Evolutionary conservation across 2,113 vertebrate species (phyloP).

Genomic region (Misgurnus mizolepis): DNA sequence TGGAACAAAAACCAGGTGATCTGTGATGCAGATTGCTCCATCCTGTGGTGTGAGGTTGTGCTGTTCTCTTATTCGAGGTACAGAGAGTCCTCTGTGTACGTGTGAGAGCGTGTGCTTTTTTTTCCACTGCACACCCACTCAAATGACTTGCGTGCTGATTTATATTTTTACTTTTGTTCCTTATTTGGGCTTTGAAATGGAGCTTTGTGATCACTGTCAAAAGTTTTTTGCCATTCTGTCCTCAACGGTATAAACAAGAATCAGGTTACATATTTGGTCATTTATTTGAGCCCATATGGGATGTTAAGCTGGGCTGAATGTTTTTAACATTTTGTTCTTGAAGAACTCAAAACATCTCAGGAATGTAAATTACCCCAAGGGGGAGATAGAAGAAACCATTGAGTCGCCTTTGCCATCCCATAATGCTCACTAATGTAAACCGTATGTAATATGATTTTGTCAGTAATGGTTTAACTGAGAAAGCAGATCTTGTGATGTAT

Average conservation of each 20-base stretch:
- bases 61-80: conserved; percentile 13
- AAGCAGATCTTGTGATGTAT: not conserved
- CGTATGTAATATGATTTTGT: conserved; percentile 13
- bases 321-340: conserved; percentile 64
- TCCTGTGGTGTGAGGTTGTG: conserved; percentile 34
- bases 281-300: not conserved
- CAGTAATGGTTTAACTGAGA: not conserved
- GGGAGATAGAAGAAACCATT: conserved; percentile 56
- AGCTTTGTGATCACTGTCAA: not conserved
- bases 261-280: conserved; percentile 17
- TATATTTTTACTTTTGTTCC: conserved; percentile 15
- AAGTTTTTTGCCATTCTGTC: not conserved
- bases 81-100: conserved; percentile 11
- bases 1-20: conserved; percentile 30
- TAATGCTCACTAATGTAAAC: conserved; percentile 7
- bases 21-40: conserved; percentile 20
- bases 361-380: conserved; percentile 72
- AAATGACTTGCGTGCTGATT: not conserved
- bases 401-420: conserved; percentile 10
- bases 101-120: not conserved
- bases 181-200: conserved; percentile 9
- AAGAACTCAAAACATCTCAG: conserved; percentile 69
- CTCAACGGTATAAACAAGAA: not conserved
- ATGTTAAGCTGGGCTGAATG: conserved; percentile 39
- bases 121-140: not conserved